Conservation (phyloP, 2,797 vertebrate genomes). For the Pseudomugil gertrudae region DNA sequence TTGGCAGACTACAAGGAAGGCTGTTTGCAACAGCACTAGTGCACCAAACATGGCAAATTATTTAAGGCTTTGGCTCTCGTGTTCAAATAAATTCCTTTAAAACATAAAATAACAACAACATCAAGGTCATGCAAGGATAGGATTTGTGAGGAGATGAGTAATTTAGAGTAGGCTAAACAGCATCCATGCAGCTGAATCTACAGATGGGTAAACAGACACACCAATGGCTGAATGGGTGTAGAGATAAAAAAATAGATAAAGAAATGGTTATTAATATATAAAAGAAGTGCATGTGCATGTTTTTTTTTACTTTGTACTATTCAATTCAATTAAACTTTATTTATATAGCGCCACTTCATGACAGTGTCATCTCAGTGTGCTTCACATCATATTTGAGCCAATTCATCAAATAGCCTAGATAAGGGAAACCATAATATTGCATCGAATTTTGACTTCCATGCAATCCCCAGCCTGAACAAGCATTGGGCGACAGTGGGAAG, state of each 20-base stretch:
- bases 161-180: constrained; percentile 9
- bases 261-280: background rate
- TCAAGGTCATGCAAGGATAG: constrained; percentile 28
- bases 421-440: too few species aligned
- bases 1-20: constrained; percentile 24
- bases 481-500: too few species aligned
- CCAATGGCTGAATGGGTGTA: background rate
- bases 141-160: constrained; percentile 28
- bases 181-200: background rate
- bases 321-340: too few species aligned
- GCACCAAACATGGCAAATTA: constrained; percentile 41
- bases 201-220: constrained; percentile 3
- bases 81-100: constrained; percentile 32
- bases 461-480: too few species aligned
- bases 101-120: constrained; percentile 33
- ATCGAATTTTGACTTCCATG: too few species aligned
- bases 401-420: too few species aligned
- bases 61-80: constrained; percentile 30
- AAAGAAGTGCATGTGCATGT: background rate
- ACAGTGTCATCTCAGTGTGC: too few species aligned
- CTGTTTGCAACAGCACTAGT: constrained; percentile 29
- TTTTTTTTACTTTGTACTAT: too few species aligned
- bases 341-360: too few species aligned
- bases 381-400: too few species aligned
- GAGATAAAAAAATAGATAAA: background rate